These are phyloP conservation scores for Willisornis vidua DNA, from an alignment of 2,113 vertebrate genomes.

Conservation along the genomic window DNA sequence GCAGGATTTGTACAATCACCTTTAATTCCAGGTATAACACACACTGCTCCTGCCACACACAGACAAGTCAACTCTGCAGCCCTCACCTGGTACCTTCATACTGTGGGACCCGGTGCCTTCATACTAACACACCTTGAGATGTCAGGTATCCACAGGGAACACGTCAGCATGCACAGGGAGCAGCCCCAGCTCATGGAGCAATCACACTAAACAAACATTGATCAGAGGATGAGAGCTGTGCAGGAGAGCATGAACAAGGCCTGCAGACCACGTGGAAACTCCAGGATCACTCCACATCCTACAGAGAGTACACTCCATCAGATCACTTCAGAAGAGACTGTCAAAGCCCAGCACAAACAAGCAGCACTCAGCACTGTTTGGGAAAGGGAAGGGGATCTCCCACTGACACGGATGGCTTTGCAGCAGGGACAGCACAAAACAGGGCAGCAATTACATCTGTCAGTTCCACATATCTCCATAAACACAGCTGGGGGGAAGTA, in stretches of 20 bases:
- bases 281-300: not conserved
- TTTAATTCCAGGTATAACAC: not conserved
- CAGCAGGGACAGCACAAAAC: rapidly evolving
- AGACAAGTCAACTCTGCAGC: not conserved
- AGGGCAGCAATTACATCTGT: not conserved
- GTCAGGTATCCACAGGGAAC: not conserved
- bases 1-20: not conserved
- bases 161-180: not conserved
- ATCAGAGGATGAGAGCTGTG: not conserved
- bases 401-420: rapidly evolving
- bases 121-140: not conserved
- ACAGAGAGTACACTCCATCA: not conserved
- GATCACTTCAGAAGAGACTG: not conserved
- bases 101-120: not conserved
- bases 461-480: not conserved
- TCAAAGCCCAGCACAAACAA: not conserved
- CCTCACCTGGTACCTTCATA: not conserved
- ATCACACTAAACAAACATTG: rapidly evolving
- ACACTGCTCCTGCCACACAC: not conserved
- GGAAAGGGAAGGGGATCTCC: not conserved
- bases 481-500: not conserved
- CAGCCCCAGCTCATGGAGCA: not conserved
- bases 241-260: not conserved
- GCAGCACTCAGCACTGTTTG: not conserved
- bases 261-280: not conserved